Evolutionary conservation across 1,140 invertebrate genomes (phyloP), one percentile per base, ranked within the genome.

Genomic region (Drosophila nebulosa): DNA sequence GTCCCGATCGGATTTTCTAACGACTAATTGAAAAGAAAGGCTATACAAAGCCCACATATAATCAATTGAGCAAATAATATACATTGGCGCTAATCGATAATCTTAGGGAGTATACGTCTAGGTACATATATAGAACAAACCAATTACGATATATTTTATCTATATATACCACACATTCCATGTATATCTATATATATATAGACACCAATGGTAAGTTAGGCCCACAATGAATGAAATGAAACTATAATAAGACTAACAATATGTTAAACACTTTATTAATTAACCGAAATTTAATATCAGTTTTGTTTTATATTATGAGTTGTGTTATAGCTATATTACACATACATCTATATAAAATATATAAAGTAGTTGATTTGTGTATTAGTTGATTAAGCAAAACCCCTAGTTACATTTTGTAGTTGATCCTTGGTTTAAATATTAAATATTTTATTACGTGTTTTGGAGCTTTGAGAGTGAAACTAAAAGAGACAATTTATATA

Each of bases 151-250:
- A 42, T 42, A 59, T 56, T 39, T 6, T 18, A 24, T 18, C 53
- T 64, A 27, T 39, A 21, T 22, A 36, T 36, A 58, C 6, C 10
- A 46, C 12, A 42, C 26, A 39, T 35, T 18, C 16, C 27, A 26
- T 26, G 2, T 6, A n/a, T 6, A 22, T 32, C n/a, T 39, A 9
- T 74, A 21, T 58, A 16, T n/a, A 63, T 30, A 66, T 66, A 99
- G 98, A 97, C 98, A 94, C 99, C 63, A 64, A 70, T 65, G 80
- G 80, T 85, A 75, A 75, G 73, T 73, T 70, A 69, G 61, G 68
- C 68, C 18, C 39, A 21, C 7, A 27, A 21, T 51, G 98, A 46
- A 6, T 59, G 50, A 35, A 51, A 26, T 21, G 16, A 30, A 32
- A 53, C 22, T 35, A 36, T n/a, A 57, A 27, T 30, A 32, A 18